Base-by-base conservation (phyloP, 2,113 vertebrate genomes). In the Phrynocephalus versicolor region DNA sequence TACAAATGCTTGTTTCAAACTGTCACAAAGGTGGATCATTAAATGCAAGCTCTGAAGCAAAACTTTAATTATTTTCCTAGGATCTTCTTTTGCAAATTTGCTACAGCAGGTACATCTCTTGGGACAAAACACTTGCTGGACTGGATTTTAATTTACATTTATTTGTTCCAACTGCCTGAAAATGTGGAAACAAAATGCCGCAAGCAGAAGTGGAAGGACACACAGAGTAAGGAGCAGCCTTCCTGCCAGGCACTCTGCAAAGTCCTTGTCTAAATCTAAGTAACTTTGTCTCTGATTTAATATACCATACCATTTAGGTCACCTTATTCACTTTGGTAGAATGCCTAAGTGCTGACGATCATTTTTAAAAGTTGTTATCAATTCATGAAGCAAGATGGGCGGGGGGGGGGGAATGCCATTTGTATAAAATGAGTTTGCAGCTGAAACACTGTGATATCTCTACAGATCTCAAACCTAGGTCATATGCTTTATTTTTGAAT, bases 261-360 rank as follows among this genome's bases (percentile, higher is more conserved):
- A 5, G n/a, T n/a, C n/a, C n/a, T n/a, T n/a, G n/a, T n/a, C n/a
- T n/a, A n/a, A n/a, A n/a, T n/a, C n/a, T n/a, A n/a, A n/a, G n/a
- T n/a, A n/a, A n/a, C n/a, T n/a, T n/a, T n/a, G n/a, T n/a, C n/a
- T n/a, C n/a, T n/a, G n/a, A n/a, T n/a, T n/a, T n/a, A n/a, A n/a
- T n/a, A 21, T 19, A 10, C 65, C 39, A 39, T 85, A 72, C 33
- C 89, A 85, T 90, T 90, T 88, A 91, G 86, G 12, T 62, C 16
- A 84, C 25, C 25, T 76, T 30, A 76, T 69, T 87, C 35, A 65
- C 33, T 81, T n/a, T 85, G 39, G 23, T 79, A 30, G 23, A 84
- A 87, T 60, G 69, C 72, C 58, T 82, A 83, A 86, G 84, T 81
- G 35, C 15, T 55, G 18, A 35, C 6, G 79, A 65, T 58, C 79